Conservation (phyloP, 30 jellyfish, hydroid and myxozoan species). For the Hydra vulgaris region DNA sequence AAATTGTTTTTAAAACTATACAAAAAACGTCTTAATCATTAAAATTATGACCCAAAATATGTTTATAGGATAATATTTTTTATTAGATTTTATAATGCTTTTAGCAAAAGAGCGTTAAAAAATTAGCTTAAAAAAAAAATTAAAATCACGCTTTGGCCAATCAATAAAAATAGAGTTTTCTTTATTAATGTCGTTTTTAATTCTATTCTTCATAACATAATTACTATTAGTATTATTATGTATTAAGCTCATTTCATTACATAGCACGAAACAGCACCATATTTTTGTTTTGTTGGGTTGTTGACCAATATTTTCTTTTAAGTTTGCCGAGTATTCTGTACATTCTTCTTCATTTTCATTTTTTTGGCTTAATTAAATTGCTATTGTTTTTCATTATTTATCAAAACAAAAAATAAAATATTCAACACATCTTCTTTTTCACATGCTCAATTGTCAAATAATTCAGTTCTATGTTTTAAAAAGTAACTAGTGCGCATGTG, state of each 20-base stretch:
- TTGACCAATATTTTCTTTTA: background rate
- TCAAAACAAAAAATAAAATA: background rate
- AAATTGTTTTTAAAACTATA: no score
- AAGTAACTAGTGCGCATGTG: constrained; percentile 8
- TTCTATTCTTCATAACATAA: background rate
- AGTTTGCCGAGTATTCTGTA: background rate
- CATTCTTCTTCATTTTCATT: background rate
- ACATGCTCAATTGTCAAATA: constrained; percentile 13
- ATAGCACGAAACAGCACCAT: background rate
- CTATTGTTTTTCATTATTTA: background rate
- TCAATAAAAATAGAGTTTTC: background rate
- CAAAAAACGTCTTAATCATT: no score
- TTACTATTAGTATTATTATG: background rate
- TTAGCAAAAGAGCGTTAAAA: no score
- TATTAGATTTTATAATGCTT: no score
- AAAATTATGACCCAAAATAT: no score
- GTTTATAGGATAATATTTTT: no score
- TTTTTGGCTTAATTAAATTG: background rate
- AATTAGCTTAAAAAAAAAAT: no score
- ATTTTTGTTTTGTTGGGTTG: background rate
- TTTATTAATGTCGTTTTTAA: background rate
- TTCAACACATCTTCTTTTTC: background rate
- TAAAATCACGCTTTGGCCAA: background rate
- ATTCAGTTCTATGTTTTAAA: background rate
- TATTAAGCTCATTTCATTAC: background rate